Conservation (phyloP, 2,888 invertebrate genomes). For the Cheilosia pagana region DNA sequence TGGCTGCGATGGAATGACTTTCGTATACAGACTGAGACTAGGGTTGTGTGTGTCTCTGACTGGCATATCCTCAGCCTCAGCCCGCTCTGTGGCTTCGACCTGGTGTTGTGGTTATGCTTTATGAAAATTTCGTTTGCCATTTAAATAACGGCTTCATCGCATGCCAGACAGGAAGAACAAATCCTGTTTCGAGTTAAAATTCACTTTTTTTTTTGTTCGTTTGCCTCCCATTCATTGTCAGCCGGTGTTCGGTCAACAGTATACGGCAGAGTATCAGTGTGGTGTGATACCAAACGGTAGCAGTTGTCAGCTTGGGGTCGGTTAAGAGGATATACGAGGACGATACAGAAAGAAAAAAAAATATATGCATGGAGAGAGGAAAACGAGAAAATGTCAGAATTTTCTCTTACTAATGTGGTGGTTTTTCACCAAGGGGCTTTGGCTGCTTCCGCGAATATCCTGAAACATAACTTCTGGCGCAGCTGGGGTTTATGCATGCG, state of each 20-base stretch:
- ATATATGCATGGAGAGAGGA: not conserved
- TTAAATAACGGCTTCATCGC: slow-evolving; percentile 75
- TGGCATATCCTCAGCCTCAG: slow-evolving; percentile 30
- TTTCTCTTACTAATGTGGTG: slow-evolving; percentile 23
- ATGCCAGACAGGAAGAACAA: slow-evolving; percentile 74
- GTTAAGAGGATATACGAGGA: slow-evolving; percentile 47
- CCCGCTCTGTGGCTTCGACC: slow-evolving; percentile 56
- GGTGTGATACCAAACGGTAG: slow-evolving; percentile 12
- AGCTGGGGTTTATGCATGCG: slow-evolving; percentile 63
- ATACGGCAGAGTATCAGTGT: not conserved
- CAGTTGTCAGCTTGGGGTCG: slow-evolving; percentile 61
- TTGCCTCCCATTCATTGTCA: slow-evolving; percentile 46
- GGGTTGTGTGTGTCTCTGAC: slow-evolving; percentile 8
- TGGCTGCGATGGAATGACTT: slow-evolving; percentile 44
- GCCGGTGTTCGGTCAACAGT: slow-evolving; percentile 57
- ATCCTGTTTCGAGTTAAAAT: slow-evolving; percentile 63
- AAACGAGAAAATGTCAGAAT: not conserved
- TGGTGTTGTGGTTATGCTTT: slow-evolving; percentile 75
- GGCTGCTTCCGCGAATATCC: slow-evolving; percentile 65
- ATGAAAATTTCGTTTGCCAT: slow-evolving; percentile 75
- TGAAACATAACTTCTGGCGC: slow-evolving; percentile 58
- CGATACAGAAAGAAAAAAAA: not conserved
- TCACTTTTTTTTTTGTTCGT: slow-evolving; percentile 10
- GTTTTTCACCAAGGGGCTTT: slow-evolving; percentile 23
- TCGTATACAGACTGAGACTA: slow-evolving; percentile 18